Evolutionary conservation across 2,113 vertebrate species (phyloP).

Genomic region (Morone chrysops): DNA sequence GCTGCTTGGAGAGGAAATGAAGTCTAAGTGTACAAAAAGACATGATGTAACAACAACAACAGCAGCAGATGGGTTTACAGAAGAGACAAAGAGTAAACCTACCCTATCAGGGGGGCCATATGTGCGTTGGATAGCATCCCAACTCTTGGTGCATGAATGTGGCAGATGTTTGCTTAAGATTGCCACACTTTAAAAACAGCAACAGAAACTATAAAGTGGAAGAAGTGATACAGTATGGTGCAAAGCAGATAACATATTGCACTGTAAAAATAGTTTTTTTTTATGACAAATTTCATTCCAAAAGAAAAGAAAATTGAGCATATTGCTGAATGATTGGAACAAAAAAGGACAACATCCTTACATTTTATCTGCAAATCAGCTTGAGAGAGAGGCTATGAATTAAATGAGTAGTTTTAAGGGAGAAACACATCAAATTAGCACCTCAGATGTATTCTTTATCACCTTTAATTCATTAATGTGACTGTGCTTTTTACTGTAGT

Average conservation of each 20-base stretch:
- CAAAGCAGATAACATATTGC: conserved; percentile 56
- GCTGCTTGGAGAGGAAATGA: conserved; percentile 47
- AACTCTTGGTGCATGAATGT: conserved; percentile 72
- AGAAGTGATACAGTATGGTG: conserved; percentile 51
- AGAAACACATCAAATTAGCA: not conserved
- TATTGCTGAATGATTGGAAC: conserved; percentile 17
- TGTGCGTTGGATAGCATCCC: conserved; percentile 76
- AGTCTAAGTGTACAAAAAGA: conserved; percentile 59
- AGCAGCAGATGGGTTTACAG: conserved; percentile 78
- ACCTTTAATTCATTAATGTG: conserved; percentile 27
- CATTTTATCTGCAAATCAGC: conserved; percentile 29
- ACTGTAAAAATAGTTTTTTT: conserved; percentile 23
- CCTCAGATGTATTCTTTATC: conserved; percentile 34
- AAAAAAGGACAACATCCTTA: conserved; percentile 13
- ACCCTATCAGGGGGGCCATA: conserved; percentile 77
- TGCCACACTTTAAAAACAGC: conserved; percentile 70
- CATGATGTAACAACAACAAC: conserved; percentile 70
- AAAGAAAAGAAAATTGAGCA: not conserved
- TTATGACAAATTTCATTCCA: conserved; percentile 23
- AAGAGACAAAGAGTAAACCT: conserved; percentile 79
- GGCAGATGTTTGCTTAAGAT: conserved; percentile 80
- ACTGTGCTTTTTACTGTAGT: conserved; percentile 34
- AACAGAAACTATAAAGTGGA: conserved; percentile 61
- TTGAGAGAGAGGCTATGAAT: conserved; percentile 15
- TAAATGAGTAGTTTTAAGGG: not conserved